Percentiles rank a stretch among this genome's conserved stretches.
These are phyloP conservation scores for Clinocottus analis DNA, from an alignment of 2,113 vertebrate genomes.

Conservation along the genomic window DNA sequence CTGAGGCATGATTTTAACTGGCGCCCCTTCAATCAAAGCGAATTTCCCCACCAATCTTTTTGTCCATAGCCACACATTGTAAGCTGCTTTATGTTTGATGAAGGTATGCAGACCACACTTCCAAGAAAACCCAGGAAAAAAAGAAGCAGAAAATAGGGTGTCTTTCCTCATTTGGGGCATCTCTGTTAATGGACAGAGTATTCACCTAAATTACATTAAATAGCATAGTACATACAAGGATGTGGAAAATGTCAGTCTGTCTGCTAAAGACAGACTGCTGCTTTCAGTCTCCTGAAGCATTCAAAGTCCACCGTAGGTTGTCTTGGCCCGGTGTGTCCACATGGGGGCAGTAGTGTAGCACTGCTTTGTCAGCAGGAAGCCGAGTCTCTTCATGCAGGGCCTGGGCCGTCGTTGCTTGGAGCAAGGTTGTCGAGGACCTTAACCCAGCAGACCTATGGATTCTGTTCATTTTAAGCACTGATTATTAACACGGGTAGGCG, in stretches of 20 bases:
- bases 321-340: conserved; percentile 37
- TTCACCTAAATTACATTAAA: background rate
- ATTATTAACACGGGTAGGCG: conserved; percentile 69
- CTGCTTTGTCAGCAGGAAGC: background rate
- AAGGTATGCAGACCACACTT: background rate
- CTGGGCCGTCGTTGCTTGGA: conserved; percentile 58
- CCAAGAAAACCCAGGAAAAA: too few relatives aligned
- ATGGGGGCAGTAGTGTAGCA: conserved; percentile 79
- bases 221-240: background rate
- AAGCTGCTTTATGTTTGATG: background rate
- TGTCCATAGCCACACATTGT: background rate
- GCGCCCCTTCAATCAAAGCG: background rate
- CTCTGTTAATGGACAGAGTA: too few relatives aligned
- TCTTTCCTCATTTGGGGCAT: too few relatives aligned
- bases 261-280: background rate
- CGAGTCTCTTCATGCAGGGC: conserved; percentile 4
- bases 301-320: background rate
- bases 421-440: conserved; percentile 76
- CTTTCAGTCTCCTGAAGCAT: background rate
- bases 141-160: too few relatives aligned
- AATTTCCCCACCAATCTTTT: background rate
- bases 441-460: conserved; percentile 80
- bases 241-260: background rate
- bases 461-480: conserved; percentile 76
- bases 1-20: too few relatives aligned